Evolutionary conservation across 2,888 invertebrate genomes (phyloP).

Genomic region (Caenorhabditis sp.): DNA sequence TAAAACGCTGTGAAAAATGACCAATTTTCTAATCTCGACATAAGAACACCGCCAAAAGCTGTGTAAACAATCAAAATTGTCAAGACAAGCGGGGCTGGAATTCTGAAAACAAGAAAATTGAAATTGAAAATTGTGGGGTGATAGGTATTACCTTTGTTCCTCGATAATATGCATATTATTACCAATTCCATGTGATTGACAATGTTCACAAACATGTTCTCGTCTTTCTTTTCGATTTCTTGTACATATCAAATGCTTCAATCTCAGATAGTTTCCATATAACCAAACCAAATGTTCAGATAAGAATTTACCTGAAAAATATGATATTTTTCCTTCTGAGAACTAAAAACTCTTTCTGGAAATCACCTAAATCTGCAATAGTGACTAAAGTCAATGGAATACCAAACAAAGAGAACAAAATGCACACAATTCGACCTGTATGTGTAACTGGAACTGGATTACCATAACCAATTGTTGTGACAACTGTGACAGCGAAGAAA

Average conservation of each 20-base stretch:
- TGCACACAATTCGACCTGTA: slow-evolving; percentile 66
- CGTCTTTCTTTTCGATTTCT: slow-evolving; percentile 43
- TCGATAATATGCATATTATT: slow-evolving; percentile 65
- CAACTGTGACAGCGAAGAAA: slow-evolving; percentile 71
- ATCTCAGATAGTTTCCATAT: slow-evolving; percentile 67
- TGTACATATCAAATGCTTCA: slow-evolving; percentile 53
- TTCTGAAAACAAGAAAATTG: slow-evolving; percentile 50
- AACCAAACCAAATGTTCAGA: slow-evolving; percentile 70
- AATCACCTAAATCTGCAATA: slow-evolving; percentile 69
- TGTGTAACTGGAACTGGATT: slow-evolving; percentile 71
- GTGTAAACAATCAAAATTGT: slow-evolving; percentile 70
- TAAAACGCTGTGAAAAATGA: slow-evolving; percentile 71
- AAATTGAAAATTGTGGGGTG: background rate
- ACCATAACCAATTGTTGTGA: slow-evolving; percentile 71
- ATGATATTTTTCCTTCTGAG: too few relatives aligned
- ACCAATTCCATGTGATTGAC: slow-evolving; percentile 62
- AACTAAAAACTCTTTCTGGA: background rate
- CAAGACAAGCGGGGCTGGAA: slow-evolving; percentile 70
- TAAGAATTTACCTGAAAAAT: slow-evolving; percentile 68
- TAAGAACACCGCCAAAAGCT: slow-evolving; percentile 70
- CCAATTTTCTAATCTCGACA: slow-evolving; percentile 70
- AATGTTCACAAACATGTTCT: slow-evolving; percentile 68
- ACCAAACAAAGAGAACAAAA: slow-evolving; percentile 70
- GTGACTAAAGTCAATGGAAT: slow-evolving; percentile 71
- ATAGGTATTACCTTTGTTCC: slow-evolving; percentile 56